phyloP scores from a whole-genome alignment of 1,140 invertebrate genomes.

The Palaemon carinicauda region DNA sequence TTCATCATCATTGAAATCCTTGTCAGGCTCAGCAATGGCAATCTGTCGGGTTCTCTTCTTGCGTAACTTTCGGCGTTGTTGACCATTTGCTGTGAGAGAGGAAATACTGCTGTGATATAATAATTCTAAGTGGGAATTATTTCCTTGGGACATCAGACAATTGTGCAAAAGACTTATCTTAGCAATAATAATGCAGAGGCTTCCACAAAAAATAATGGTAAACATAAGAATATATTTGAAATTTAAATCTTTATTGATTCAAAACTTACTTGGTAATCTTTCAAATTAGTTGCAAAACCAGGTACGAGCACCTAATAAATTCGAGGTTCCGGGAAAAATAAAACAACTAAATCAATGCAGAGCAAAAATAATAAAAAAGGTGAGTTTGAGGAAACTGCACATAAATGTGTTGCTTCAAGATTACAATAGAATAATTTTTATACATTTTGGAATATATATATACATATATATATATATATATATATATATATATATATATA shows the following conservation, averaged over 20 bases:
- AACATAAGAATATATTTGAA: neutral
- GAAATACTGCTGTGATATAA: neutral
- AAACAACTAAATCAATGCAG: neutral
- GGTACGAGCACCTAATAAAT: too few species aligned
- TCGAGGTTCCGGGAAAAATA: neutral
- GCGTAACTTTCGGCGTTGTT: neutral
- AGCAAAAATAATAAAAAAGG: too few species aligned
- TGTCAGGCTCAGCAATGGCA: neutral
- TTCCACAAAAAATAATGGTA: neutral
- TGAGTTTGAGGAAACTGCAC: too few species aligned
- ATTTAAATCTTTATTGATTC: too few species aligned
- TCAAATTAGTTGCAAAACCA: too few species aligned
- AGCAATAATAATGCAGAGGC: neutral
- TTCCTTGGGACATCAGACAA: neutral
- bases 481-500: too few species aligned
- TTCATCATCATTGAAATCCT: neutral
- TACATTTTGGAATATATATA: too few species aligned
- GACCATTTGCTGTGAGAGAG: conserved; percentile 8
- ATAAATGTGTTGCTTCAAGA: too few species aligned
- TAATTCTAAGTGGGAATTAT: neutral
- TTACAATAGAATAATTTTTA: too few species aligned
- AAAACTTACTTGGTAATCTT: too few species aligned
- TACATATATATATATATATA: too few species aligned
- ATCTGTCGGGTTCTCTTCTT: conserved; percentile 26
- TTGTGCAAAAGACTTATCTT: too few species aligned